Percentiles rank a stretch among this genome's conserved stretches.
phyloP scores from a whole-genome alignment of 2,797 vertebrate species.

The Phoebastria nigripes region DNA sequence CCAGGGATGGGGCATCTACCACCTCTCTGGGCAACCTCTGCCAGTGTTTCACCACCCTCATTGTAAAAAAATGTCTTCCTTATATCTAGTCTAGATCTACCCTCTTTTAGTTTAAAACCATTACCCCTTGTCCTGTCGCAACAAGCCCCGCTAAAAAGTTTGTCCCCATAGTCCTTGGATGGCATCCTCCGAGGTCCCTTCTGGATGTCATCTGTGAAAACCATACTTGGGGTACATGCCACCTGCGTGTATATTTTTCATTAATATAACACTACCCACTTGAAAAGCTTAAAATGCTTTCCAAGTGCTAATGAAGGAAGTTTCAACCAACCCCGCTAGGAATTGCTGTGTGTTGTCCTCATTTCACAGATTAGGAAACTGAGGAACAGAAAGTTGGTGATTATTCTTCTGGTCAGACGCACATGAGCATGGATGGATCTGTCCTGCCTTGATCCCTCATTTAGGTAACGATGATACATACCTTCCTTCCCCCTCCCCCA shows the following conservation, averaged over 20 bases:
- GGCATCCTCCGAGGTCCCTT: not conserved
- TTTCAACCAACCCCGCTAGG: not conserved
- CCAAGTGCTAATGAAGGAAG: not conserved
- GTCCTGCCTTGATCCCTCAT: not conserved
- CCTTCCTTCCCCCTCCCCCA: not conserved
- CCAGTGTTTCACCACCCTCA: too few relatives aligned
- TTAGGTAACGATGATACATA: not conserved
- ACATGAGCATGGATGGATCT: accelerated
- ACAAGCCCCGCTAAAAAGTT: too few relatives aligned
- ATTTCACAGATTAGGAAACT: not conserved
- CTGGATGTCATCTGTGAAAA: not conserved
- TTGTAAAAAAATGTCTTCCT: too few relatives aligned
- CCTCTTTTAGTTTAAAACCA: too few relatives aligned
- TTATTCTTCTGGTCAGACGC: not conserved
- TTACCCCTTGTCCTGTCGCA: too few relatives aligned
- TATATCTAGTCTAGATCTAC: too few relatives aligned
- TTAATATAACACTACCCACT: not conserved
- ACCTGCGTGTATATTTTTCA: not conserved
- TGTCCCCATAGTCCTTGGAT: not conserved
- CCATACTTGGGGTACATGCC: not conserved
- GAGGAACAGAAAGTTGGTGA: not conserved
- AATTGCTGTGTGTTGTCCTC: not conserved
- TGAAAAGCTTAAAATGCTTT: not conserved
- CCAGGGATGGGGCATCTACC: too few relatives aligned
- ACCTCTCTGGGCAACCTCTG: too few relatives aligned